A percentile compares a stretch with the other conserved stretches of the same genome.
These are phyloP conservation scores for Lepidurus arcticus DNA, from an alignment of 1,140 invertebrate genomes.

Conservation along the genomic window DNA sequence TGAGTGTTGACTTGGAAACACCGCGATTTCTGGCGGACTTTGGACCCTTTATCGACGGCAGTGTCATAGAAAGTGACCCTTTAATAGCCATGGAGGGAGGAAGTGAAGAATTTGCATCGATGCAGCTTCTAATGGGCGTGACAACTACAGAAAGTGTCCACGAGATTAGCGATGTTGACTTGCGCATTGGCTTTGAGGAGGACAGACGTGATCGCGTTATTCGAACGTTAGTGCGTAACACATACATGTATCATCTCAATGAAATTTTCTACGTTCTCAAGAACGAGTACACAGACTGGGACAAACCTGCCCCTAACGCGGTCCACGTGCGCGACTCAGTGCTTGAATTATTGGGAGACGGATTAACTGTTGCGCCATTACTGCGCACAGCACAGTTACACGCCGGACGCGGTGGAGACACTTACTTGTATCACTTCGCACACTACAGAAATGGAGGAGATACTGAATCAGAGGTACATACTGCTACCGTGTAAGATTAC, in stretches of 20 bases:
- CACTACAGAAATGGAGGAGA: constrained; percentile 39
- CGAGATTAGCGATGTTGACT: constrained; percentile 44
- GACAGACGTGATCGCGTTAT: constrained; percentile 73
- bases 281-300: constrained; percentile 92
- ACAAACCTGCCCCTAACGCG: constrained; percentile 64
- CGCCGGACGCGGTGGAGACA: constrained; percentile 47
- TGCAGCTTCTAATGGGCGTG: constrained; percentile 36
- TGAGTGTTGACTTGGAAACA: constrained; percentile 55
- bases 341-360: constrained; percentile 70
- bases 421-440: constrained; percentile 30
- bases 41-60: constrained; percentile 79
- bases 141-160: constrained; percentile 63
- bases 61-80: constrained; percentile 47
- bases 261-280: constrained; percentile 74
- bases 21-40: constrained; percentile 79
- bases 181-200: constrained; percentile 69
- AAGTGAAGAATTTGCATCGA: constrained; percentile 35
- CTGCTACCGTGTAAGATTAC: not conserved
- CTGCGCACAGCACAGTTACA: constrained; percentile 73
- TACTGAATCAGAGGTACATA: not conserved
- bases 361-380: constrained; percentile 74
- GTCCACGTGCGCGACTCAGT: constrained; percentile 65
- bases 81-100: constrained; percentile 42
- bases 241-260: constrained; percentile 80
- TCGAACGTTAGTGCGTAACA: constrained; percentile 79